Evolutionary conservation across 2,888 invertebrate genomes (phyloP).

Genomic region (Mythimna albipuncta): DNA sequence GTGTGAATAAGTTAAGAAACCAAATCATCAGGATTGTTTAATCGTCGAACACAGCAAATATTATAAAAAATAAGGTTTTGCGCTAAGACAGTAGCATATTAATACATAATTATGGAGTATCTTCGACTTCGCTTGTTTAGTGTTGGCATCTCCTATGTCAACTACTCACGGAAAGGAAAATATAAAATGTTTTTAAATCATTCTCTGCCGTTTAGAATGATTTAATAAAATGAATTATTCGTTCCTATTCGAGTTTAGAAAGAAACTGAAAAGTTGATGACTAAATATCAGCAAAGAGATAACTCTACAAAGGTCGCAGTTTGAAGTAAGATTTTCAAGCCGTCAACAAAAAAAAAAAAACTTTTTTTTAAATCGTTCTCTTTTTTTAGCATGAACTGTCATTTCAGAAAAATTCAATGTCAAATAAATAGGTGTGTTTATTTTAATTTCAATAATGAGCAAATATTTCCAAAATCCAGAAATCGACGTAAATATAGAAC

Average conservation of each 20-base stretch:
- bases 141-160: not conserved
- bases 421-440: constrained; percentile 22
- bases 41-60: no score
- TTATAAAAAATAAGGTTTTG: not conserved
- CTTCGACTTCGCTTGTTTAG: not conserved
- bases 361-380: constrained; percentile 44
- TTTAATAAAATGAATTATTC: not conserved
- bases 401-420: constrained; percentile 37
- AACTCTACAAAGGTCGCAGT: constrained; percentile 33
- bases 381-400: constrained; percentile 53
- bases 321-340: constrained; percentile 10
- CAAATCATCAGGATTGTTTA: no score
- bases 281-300: constrained; percentile 25
- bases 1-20: no score
- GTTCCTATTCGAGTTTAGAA: not conserved
- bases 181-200: no score
- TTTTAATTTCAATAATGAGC: constrained; percentile 43
- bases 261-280: not conserved
- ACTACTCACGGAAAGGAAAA: not conserved
- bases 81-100: not conserved
- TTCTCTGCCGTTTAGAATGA: not conserved
- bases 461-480: constrained; percentile 49
- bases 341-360: constrained; percentile 44
- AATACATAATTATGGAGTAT: no score
- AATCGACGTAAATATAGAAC: constrained; percentile 71